phyloP scores from a whole-genome alignment of 2,888 invertebrate genomes.

The Sphinx pinastri region DNA sequence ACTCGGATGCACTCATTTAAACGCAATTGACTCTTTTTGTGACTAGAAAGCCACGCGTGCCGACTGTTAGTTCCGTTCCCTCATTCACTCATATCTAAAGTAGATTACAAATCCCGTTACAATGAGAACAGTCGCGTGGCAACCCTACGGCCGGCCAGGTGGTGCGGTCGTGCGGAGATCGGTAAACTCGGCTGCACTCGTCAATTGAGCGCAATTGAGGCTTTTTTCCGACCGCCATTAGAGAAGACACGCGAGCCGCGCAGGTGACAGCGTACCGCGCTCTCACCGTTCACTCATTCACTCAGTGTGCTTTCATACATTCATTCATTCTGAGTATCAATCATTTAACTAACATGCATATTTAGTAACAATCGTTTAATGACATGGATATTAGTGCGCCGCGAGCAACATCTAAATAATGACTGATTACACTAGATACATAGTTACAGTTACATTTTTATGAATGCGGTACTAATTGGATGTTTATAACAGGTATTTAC shows the following conservation, averaged over 20 bases:
- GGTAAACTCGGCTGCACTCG: slow-evolving; percentile 64
- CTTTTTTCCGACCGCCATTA: slow-evolving; percentile 76
- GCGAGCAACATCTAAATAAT: not conserved
- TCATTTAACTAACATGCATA: not conserved
- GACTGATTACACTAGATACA: not conserved
- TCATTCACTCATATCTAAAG: not conserved
- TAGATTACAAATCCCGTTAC: slow-evolving; percentile 5
- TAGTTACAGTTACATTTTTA: not conserved
- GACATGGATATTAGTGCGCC: not conserved
- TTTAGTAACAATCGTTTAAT: slow-evolving; percentile 10
- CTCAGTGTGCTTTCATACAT: not conserved
- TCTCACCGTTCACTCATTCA: slow-evolving; percentile 23
- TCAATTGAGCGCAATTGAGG: slow-evolving; percentile 75
- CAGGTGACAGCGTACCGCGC: slow-evolving; percentile 22
- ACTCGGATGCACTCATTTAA: slow-evolving; percentile 1
- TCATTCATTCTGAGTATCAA: not conserved
- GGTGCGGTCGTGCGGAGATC: slow-evolving; percentile 69
- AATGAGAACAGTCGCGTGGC: slow-evolving; percentile 26
- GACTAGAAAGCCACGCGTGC: slow-evolving; percentile 4
- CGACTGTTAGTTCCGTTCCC: not conserved
- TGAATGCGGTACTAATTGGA: not conserved
- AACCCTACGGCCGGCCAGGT: slow-evolving; percentile 61
- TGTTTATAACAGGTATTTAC: not conserved
- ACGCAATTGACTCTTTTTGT: not conserved
- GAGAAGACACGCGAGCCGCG: slow-evolving; percentile 66